Evolutionary conservation across 1,140 invertebrate species (phyloP).

Genomic region (Pteromalus puparum): DNA sequence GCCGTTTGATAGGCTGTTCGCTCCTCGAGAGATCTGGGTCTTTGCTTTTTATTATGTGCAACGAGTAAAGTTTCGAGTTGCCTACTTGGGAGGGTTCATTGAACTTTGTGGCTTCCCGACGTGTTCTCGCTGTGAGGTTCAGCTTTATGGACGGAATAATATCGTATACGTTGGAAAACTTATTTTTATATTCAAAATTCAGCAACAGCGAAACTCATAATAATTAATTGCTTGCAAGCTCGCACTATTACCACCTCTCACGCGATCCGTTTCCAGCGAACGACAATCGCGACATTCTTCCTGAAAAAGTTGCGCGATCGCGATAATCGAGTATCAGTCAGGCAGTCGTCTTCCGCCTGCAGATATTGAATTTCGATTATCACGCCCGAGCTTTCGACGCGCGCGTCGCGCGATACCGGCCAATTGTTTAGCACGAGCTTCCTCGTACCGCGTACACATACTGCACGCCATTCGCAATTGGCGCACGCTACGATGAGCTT

Average conservation of each 20-base stretch:
- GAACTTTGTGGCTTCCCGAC: not conserved
- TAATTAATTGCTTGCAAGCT: not conserved
- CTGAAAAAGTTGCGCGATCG: not conserved
- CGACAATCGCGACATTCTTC: not conserved
- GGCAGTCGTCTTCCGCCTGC: no score
- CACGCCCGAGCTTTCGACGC: conserved; percentile 6
- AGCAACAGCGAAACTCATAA: no score
- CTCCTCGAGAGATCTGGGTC: not conserved
- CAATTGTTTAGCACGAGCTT: conserved; percentile 24
- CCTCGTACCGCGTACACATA: not conserved
- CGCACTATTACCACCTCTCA: not conserved
- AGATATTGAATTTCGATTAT: conserved; percentile 39
- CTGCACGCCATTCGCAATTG: conserved; percentile 1
- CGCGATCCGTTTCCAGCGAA: not conserved
- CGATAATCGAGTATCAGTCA: not conserved
- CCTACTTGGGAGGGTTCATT: not conserved
- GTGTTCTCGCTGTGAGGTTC: not conserved
- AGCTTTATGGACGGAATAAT: not conserved
- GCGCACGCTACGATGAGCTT: not conserved
- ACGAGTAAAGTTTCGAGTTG: not conserved
- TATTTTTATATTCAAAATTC: not conserved
- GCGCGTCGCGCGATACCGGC: no score
- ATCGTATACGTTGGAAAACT: not conserved
- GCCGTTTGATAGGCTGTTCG: not conserved
- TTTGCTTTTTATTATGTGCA: not conserved